A percentile compares a stretch with the other conserved stretches of the same genome.
Evolutionary conservation across 1,140 invertebrate species (phyloP).

Genomic region (Cepaea nemoralis): DNA sequence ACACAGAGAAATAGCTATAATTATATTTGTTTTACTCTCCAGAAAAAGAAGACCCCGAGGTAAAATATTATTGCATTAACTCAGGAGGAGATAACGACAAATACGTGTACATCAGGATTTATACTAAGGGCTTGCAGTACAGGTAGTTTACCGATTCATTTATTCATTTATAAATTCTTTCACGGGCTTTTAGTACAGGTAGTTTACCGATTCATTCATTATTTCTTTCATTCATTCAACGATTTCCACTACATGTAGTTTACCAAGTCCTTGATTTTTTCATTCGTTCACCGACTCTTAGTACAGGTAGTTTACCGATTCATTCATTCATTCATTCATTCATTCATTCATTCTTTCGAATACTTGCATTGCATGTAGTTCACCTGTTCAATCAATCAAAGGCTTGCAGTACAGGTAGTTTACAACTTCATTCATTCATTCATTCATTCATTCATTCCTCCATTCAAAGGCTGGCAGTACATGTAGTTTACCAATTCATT

Average conservation of each 20-base stretch:
- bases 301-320: no score
- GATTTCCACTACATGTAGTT: background rate
- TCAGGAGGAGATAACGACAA: no score
- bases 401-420: no score
- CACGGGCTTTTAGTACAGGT: background rate
- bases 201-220: no score
- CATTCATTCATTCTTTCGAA: background rate
- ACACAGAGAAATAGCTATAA: background rate
- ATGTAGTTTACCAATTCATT: no score
- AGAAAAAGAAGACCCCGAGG: no score
- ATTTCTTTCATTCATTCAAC: no score
- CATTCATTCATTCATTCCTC: constrained; percentile 6
- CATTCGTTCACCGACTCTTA: no score
- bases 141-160: no score
- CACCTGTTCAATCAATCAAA: background rate
- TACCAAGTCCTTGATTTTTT: background rate
- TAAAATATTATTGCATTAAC: background rate
- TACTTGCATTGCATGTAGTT: background rate
- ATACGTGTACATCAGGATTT: no score
- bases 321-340: no score
- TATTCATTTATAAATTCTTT: background rate
- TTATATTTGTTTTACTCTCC: background rate
- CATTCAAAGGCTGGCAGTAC: background rate
- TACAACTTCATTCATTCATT: background rate
- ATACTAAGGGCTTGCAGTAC: no score